These are phyloP conservation scores for Larimichthys polyactis DNA, from an alignment of 2,113 vertebrate genomes.

Conservation along the genomic window DNA sequence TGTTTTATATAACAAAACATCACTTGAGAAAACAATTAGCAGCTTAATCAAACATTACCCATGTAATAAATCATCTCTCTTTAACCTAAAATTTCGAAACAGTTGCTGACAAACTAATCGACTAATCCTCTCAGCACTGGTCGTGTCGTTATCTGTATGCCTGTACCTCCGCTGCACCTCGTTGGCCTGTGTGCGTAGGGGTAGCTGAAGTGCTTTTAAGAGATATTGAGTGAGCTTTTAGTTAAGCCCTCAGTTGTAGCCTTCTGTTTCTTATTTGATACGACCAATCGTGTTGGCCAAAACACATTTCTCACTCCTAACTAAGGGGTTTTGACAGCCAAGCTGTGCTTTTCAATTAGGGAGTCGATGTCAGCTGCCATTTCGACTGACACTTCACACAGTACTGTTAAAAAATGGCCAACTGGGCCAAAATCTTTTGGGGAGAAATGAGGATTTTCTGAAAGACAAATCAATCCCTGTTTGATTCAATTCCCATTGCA, in stretches of 20 bases:
- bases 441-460: constrained; percentile 38
- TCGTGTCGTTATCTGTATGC: neutral
- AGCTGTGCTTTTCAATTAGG: constrained; percentile 68
- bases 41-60: neutral
- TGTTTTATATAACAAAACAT: too few relatives aligned
- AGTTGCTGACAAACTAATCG: neutral
- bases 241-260: constrained; percentile 63
- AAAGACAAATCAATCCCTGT: constrained; percentile 57
- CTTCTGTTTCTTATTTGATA: constrained; percentile 69
- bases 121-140: neutral
- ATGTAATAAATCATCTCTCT: constrained; percentile 1
- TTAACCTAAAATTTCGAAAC: neutral
- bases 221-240: constrained; percentile 67
- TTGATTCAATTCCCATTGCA: constrained; percentile 26
- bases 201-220: constrained; percentile 59
- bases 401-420: constrained; percentile 51
- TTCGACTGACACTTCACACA: constrained; percentile 65
- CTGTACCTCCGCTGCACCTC: neutral
- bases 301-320: constrained; percentile 62
- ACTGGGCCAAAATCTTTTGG: constrained; percentile 53
- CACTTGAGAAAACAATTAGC: too few relatives aligned
- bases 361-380: constrained; percentile 69
- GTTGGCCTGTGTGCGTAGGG: constrained; percentile 20
- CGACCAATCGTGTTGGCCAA: constrained; percentile 61
- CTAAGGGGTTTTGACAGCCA: constrained; percentile 73